Percentiles rank a stretch among this genome's conserved stretches.
These are phyloP conservation scores for Neodiprion pinetum DNA, from an alignment of 1,140 invertebrate species.

Conservation along the genomic window DNA sequence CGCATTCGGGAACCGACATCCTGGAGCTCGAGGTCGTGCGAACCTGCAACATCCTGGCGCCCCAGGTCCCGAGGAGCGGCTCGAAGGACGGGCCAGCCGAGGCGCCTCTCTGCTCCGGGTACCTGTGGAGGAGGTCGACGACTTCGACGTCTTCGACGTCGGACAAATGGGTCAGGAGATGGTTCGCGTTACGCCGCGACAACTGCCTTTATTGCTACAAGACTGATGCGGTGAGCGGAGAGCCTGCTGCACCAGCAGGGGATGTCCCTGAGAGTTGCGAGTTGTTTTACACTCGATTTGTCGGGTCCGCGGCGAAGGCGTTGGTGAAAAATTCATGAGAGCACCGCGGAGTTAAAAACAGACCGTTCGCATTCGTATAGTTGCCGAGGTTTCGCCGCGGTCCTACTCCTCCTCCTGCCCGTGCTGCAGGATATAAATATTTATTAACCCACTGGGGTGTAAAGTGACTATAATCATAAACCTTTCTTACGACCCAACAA, in stretches of 20 bases:
- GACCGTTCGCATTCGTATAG: too few relatives aligned
- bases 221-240: constrained; percentile 75
- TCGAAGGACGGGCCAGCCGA: constrained; percentile 65
- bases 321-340: too few relatives aligned
- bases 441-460: neutral
- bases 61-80: constrained; percentile 49
- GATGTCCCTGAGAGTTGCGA: neutral
- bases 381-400: too few relatives aligned
- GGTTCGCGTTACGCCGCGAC: constrained; percentile 90
- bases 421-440: neutral
- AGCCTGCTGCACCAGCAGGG: neutral
- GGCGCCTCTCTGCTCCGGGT: constrained; percentile 76
- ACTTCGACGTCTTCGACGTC: constrained; percentile 62
- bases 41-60: constrained; percentile 81
- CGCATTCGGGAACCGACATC: constrained; percentile 85
- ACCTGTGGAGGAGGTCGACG: constrained; percentile 77
- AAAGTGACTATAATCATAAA: neutral
- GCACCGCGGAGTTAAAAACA: too few relatives aligned
- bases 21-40: constrained; percentile 88
- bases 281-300: too few relatives aligned
- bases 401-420: neutral
- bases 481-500: neutral
- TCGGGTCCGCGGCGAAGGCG: too few relatives aligned
- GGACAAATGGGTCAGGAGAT: constrained; percentile 85
- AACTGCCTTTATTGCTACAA: constrained; percentile 97